Evolutionary conservation across 2,888 invertebrate genomes (phyloP).

Genomic region (Nasonovia ribisnigri): DNA sequence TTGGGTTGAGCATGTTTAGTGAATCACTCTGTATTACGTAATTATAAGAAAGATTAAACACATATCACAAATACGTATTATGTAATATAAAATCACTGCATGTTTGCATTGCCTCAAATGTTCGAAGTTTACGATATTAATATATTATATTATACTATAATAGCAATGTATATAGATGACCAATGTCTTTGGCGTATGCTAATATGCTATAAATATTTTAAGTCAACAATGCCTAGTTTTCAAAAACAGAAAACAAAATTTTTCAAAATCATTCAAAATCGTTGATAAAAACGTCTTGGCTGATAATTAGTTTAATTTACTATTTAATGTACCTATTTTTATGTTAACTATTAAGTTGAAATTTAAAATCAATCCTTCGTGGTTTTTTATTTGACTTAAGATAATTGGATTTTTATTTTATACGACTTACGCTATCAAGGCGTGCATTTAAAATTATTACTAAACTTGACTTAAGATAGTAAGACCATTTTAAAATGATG

Average conservation of each 20-base stretch:
- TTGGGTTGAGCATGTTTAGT: no score
- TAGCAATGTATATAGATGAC: no score
- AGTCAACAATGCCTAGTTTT: background rate
- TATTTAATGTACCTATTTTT: background rate
- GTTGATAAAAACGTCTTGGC: background rate
- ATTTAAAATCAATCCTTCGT: background rate
- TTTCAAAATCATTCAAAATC: background rate
- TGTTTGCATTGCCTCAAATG: background rate
- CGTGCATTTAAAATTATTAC: no score
- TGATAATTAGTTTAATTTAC: background rate
- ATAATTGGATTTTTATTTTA: no score
- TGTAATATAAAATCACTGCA: background rate
- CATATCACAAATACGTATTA: background rate
- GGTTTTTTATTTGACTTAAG: conserved; percentile 17
- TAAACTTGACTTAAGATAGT: no score
- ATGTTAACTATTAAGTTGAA: background rate
- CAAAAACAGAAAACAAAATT: background rate
- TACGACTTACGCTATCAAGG: no score
- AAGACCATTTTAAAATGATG: background rate
- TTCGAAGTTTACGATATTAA: background rate
- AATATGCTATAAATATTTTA: no score
- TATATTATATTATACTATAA: background rate
- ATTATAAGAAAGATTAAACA: background rate
- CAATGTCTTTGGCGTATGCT: no score
- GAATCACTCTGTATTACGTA: no score